Evolutionary conservation across 2,797 vertebrate species (phyloP).

Genomic region (Cheracebus regulus): DNA sequence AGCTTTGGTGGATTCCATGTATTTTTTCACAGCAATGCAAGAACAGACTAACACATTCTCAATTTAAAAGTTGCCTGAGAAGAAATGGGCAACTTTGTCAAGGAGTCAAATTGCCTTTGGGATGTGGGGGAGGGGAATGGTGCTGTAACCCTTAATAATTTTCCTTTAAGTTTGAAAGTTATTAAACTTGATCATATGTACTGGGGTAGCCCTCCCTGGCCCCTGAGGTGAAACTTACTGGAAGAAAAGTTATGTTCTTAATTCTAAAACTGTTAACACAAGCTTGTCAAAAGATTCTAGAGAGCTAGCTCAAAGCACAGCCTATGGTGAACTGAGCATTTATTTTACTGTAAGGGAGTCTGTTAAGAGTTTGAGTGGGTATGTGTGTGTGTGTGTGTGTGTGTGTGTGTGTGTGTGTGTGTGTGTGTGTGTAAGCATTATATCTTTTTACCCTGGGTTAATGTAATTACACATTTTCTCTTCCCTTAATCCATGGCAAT

Average conservation of each 20-base stretch:
- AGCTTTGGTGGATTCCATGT: background rate
- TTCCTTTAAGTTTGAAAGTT: background rate
- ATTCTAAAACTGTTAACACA: background rate
- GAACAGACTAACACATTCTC: background rate
- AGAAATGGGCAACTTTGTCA: background rate
- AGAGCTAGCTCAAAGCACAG: background rate
- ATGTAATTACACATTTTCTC: background rate
- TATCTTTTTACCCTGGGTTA: background rate
- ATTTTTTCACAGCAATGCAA: background rate
- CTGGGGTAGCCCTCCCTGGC: background rate
- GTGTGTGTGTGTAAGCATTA: background rate
- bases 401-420: background rate
- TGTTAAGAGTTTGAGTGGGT: background rate
- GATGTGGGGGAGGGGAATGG: background rate
- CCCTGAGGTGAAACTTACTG: background rate
- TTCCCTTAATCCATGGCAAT: background rate
- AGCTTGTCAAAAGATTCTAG: background rate
- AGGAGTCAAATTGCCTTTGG: background rate
- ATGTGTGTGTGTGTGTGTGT: no score
- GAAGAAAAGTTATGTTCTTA: background rate
- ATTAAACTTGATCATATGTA: background rate
- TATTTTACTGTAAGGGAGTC: background rate
- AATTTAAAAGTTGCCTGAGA: background rate
- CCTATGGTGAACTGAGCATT: background rate
- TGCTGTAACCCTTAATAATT: background rate